Evolutionary conservation across 2,888 invertebrate species (phyloP).

Genomic region (Conchocele bisecta): DNA sequence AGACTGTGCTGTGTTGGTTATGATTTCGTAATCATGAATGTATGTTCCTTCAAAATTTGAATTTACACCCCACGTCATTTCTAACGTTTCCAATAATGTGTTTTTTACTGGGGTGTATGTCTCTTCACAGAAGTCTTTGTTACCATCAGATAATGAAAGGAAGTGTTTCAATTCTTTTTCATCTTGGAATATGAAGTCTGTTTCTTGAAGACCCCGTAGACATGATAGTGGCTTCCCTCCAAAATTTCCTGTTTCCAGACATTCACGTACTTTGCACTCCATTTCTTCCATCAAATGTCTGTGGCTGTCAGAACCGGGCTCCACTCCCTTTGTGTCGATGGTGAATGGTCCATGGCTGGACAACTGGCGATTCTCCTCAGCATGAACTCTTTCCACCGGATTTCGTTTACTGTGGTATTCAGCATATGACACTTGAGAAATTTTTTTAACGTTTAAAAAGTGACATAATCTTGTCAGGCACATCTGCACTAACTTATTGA

Average conservation of each 20-base stretch:
- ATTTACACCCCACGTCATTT: neutral
- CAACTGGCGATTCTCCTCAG: neutral
- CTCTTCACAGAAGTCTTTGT: neutral
- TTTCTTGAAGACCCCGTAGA: no score
- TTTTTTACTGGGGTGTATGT: neutral
- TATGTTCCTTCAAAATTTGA: neutral
- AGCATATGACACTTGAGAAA: constrained; percentile 5
- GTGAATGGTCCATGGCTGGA: constrained; percentile 1
- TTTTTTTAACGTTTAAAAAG: neutral
- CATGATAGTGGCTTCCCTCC: no score
- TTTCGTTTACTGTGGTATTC: constrained; percentile 8
- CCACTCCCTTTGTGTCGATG: neutral
- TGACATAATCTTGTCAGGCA: neutral
- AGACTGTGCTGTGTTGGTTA: no score
- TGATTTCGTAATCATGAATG: neutral
- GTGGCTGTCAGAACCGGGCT: neutral
- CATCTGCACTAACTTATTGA: neutral
- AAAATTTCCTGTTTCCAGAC: neutral
- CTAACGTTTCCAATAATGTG: neutral
- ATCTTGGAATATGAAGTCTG: no score
- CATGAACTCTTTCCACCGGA: constrained; percentile 4
- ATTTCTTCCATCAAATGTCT: neutral
- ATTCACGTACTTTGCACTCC: neutral
- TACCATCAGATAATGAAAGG: neutral
- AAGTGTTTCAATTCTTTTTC: neutral